Evolutionary conservation across 2,113 vertebrate genomes (phyloP).

Genomic region (Xyrauchen texanus): DNA sequence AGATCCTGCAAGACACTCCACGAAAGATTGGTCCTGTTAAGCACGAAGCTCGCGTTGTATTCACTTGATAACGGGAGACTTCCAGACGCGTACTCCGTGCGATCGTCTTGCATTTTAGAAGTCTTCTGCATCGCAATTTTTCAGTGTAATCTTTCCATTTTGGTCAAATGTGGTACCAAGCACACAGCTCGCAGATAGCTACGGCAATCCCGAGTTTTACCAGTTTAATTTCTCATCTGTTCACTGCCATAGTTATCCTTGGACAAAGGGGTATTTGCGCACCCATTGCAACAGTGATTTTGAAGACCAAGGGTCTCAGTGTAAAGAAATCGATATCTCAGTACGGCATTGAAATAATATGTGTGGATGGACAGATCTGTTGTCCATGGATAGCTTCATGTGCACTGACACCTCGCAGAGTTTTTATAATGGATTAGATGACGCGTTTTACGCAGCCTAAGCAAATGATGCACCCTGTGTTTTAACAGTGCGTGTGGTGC

Average conservation of each 20-base stretch:
- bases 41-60: slow-evolving; percentile 60
- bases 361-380: background rate
- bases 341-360: background rate
- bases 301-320: background rate
- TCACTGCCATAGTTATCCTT: background rate
- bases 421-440: slow-evolving; percentile 57
- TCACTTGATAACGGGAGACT: slow-evolving; percentile 40
- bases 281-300: background rate
- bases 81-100: slow-evolving; percentile 41
- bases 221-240: background rate
- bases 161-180: background rate
- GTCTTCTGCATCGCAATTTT: slow-evolving; percentile 56
- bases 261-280: background rate
- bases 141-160: slow-evolving; percentile 61
- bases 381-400: background rate
- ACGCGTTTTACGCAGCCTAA: slow-evolving; percentile 15
- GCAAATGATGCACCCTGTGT: background rate
- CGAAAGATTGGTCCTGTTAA: slow-evolving; percentile 76
- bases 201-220: background rate
- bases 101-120: slow-evolving; percentile 65
- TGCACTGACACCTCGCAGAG: background rate
- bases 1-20: slow-evolving; percentile 65
- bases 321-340: background rate
- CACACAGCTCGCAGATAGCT: background rate
- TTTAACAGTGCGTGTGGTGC: background rate